Evolutionary conservation across 2,888 invertebrate genomes (phyloP).

Genomic region (Diarsia brunnea): DNA sequence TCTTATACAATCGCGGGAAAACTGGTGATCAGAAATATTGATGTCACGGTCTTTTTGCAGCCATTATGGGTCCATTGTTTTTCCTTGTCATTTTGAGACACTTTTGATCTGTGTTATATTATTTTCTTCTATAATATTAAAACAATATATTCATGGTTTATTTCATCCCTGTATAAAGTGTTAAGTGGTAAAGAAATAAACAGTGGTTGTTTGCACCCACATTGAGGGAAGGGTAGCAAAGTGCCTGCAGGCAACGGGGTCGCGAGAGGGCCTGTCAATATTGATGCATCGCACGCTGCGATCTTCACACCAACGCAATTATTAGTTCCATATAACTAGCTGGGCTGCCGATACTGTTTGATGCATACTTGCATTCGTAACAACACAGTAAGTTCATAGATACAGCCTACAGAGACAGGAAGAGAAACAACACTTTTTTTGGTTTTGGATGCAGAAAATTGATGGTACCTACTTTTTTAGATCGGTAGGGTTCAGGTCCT

Average conservation of each 20-base stretch:
- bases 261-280: constrained; percentile 5
- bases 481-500: not conserved
- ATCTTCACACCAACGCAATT: not conserved
- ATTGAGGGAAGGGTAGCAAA: not conserved
- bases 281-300: not conserved
- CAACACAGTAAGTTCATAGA: not conserved
- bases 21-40: not conserved
- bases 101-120: not conserved
- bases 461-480: not conserved
- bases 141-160: not conserved
- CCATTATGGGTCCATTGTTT: not conserved
- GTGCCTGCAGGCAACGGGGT: not conserved
- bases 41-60: not conserved
- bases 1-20: constrained; percentile 9
- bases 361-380: not conserved
- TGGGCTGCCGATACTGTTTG: not conserved
- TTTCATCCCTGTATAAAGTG: not conserved
- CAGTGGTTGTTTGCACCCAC: not conserved
- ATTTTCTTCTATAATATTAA: not conserved
- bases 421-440: not conserved
- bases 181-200: not conserved
- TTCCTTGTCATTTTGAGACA: not conserved
- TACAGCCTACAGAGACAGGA: not conserved
- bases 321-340: not conserved
- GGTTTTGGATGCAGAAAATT: not conserved